Conservation (phyloP, 2,888 invertebrate species). For the Caenorhabditis uteleia region DNA sequence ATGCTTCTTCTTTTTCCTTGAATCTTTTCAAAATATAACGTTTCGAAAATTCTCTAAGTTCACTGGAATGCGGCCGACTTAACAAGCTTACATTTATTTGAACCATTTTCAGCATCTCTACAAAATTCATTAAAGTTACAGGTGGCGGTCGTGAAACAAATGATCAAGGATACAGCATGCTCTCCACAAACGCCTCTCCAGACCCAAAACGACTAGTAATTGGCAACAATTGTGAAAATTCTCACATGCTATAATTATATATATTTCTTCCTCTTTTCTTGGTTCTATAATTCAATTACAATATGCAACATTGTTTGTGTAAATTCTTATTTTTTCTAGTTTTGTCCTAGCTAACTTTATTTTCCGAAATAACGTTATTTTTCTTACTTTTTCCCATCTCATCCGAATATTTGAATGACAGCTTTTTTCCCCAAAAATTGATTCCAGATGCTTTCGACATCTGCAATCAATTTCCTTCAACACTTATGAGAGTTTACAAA, state of each 20-base stretch:
- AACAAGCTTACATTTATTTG: no score
- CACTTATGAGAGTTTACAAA: no score
- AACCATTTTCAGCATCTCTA: background rate
- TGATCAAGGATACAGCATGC: slow-evolving; percentile 56
- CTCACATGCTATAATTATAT: slow-evolving; percentile 55
- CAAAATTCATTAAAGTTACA: slow-evolving; percentile 4
- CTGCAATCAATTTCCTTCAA: no score
- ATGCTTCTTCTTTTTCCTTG: no score
- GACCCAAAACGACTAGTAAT: slow-evolving; percentile 52
- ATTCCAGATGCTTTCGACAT: no score
- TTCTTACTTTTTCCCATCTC: no score
- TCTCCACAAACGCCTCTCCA: slow-evolving; percentile 52
- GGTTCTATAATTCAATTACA: slow-evolving; percentile 10
- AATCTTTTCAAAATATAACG: no score
- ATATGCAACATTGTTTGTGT: background rate
- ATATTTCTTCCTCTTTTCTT: slow-evolving; percentile 5
- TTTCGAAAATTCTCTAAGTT: no score
- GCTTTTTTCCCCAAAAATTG: no score
- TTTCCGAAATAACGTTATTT: background rate
- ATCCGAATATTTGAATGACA: no score
- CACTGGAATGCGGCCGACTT: no score
- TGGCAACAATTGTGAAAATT: slow-evolving; percentile 55
- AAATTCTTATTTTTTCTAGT: background rate
- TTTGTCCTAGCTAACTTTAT: background rate
- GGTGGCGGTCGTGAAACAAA: slow-evolving; percentile 38